Evolutionary conservation across 2,797 vertebrate species (phyloP), one percentile per base, ranked within the genome.

Genomic region (Cryptoprocta ferox): DNA sequence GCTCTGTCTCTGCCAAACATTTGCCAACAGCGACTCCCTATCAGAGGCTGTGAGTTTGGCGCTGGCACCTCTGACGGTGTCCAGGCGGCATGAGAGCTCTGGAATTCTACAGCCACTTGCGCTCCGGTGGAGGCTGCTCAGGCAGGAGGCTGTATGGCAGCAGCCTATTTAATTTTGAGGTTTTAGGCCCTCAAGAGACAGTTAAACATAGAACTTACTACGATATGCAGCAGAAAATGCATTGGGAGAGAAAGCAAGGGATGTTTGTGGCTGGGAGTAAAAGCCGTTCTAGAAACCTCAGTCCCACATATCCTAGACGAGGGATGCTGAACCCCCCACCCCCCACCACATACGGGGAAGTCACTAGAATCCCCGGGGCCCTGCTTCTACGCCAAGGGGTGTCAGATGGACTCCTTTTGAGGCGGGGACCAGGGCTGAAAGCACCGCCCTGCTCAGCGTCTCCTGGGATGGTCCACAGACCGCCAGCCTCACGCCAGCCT

Each of bases 51-150:
- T 5, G 10, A 35, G 53, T 21, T 37, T 85, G 84, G 94, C 35
- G 83, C 78, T 6, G 5, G 65, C 0, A 0, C n/a, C 89, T 81
- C 65, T 32, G 66, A 81, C 66, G 35, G 45, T 37, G 24, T 63
- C 73, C 95, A 95, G 94, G 97, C 90, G 63, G 37, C 84, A 10
- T 95, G 97, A 98, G 96, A 95, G 92, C 91, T 16, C 19, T 80
- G 90, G 94, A 97, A 96, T 97, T 98, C 95, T 53, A 94, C 0
- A 0, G 81, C 65, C 68, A 53, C 81, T 86, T 78, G 85, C 81
- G 79, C 75, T 96, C 86, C 5, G 4, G 16, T 11, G 80, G n/a
- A 91, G 7, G 12, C 8, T 2, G 32, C 26, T 82, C 61, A 18
- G 30, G 56, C 21, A 1, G 2, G 70, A 89, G 92, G 85, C 85